Percentiles rank a stretch among this genome's conserved stretches.
phyloP scores from a whole-genome alignment of 2,113 vertebrate genomes.

The Crotalus tigris region DNA sequence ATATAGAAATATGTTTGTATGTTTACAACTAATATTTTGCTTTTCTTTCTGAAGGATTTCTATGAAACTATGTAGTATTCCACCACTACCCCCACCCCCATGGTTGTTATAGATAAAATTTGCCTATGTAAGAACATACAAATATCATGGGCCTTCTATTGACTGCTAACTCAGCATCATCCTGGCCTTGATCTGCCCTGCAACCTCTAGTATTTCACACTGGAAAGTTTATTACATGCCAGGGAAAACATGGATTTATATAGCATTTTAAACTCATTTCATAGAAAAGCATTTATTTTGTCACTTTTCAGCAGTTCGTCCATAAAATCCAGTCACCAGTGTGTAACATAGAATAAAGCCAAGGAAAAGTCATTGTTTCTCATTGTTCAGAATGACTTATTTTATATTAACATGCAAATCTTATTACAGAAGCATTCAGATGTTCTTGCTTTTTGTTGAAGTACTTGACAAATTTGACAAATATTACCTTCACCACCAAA shows the following conservation, averaged over 20 bases:
- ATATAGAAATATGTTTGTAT: neutral
- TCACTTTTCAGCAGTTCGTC: neutral
- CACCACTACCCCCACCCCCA: neutral
- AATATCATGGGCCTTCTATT: neutral
- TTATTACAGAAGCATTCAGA: neutral
- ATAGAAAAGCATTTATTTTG: neutral
- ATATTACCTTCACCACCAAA: neutral
- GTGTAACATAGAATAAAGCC: conserved; percentile 30
- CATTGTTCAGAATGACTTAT: neutral
- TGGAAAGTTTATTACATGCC: neutral
- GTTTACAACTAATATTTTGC: neutral
- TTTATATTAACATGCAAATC: neutral
- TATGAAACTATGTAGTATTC: neutral
- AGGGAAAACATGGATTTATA: neutral
- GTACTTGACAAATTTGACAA: neutral
- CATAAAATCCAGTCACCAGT: conserved; percentile 44
- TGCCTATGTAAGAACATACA: neutral
- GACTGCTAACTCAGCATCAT: neutral
- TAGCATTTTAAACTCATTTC: neutral
- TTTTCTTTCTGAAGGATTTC: neutral
- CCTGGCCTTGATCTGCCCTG: neutral
- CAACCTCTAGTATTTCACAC: neutral
- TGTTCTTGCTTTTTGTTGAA: neutral
- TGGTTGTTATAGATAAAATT: neutral
- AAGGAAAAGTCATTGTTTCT: conserved; percentile 20